Conservation (phyloP, 2,888 invertebrate species). For the Thereva nobilitata region DNA sequence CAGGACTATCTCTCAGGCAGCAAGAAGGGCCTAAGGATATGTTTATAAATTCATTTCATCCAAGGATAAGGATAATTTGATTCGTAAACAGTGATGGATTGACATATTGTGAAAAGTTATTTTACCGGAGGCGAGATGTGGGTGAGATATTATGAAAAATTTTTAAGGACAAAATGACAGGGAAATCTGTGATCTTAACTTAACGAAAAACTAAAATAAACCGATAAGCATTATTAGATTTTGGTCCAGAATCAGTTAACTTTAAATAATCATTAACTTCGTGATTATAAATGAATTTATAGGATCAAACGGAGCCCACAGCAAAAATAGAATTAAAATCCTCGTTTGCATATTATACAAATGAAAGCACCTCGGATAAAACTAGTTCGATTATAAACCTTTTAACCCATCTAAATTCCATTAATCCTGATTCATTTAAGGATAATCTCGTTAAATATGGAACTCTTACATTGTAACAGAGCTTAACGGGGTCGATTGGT, state of each 20-base stretch:
- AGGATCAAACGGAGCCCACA: neutral
- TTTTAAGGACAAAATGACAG: no score
- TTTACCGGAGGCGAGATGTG: no score
- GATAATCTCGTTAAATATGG: slow-evolving; percentile 21
- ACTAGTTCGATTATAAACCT: neutral
- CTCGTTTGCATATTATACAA: slow-evolving; percentile 8
- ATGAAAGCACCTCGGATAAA: neutral
- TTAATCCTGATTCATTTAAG: slow-evolving; percentile 28
- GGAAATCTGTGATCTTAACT: no score
- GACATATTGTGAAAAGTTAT: no score
- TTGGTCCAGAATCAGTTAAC: neutral
- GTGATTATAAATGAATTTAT: slow-evolving; percentile 1
- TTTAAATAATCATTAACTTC: neutral
- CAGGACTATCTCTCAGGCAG: no score
- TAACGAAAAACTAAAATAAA: no score
- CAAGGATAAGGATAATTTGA: no score
- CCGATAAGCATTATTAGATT: no score
- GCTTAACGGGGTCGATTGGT: slow-evolving; percentile 3
- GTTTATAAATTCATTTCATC: no score
- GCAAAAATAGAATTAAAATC: neutral
- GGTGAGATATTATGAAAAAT: no score
- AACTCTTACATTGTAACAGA: neutral
- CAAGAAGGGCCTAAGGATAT: no score
- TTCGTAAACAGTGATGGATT: no score
- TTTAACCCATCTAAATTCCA: slow-evolving; percentile 19